Evolutionary conservation across 2,113 vertebrate genomes (phyloP).

Genomic region (Apistogramma diplotaenia): DNA sequence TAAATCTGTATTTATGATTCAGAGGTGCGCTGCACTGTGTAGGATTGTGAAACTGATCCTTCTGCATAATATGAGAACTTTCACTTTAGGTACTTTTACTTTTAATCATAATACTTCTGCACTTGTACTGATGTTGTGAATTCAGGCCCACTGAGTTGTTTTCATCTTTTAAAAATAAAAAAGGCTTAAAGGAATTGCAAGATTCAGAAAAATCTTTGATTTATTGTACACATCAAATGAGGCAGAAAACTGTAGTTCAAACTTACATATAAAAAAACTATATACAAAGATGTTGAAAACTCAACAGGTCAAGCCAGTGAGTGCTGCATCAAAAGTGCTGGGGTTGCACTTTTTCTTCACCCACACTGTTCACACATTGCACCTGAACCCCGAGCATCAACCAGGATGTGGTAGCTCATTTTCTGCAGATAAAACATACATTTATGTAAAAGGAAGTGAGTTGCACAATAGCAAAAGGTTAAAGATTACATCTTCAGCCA

Average conservation of each 20-base stretch:
- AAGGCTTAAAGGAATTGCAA: neutral
- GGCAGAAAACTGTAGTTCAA: neutral
- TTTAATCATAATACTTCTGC: neutral
- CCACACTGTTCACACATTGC: neutral
- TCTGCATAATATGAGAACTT: neutral
- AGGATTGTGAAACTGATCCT: rapidly evolving
- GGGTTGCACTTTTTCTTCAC: neutral
- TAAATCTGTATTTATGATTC: no score
- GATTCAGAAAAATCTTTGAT: neutral
- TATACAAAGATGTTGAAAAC: neutral
- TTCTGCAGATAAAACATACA: constrained; percentile 27
- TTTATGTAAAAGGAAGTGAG: constrained; percentile 30
- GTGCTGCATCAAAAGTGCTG: neutral
- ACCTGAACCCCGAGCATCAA: neutral
- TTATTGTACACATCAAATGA: constrained; percentile 1
- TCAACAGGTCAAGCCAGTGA: neutral
- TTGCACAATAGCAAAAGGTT: neutral
- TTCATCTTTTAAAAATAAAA: neutral
- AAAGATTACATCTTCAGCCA: neutral
- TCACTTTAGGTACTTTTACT: neutral
- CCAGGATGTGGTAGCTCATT: constrained; percentile 59
- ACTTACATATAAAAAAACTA: neutral
- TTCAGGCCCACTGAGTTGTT: neutral
- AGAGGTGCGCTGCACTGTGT: neutral
- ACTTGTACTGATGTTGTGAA: neutral